Evolutionary conservation across 2,888 invertebrate species (phyloP).

Genomic region (Lithophane socia): DNA sequence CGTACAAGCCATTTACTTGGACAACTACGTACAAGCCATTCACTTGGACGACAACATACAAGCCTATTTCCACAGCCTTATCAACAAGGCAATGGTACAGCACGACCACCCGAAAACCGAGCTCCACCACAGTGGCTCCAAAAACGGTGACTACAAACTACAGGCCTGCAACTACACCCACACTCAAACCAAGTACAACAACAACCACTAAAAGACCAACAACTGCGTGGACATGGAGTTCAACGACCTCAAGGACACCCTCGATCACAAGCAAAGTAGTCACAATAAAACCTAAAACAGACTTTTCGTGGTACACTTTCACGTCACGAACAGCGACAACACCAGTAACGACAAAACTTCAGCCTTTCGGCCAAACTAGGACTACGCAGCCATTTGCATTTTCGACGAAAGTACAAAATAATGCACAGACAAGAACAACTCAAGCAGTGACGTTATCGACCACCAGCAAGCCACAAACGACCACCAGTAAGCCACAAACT

Average conservation of each 20-base stretch:
- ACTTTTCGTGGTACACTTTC: slow-evolving; percentile 53
- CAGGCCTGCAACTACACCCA: slow-evolving; percentile 4
- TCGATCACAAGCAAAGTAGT: not conserved
- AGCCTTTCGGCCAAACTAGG: slow-evolving; percentile 12
- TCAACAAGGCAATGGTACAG: slow-evolving; percentile 15
- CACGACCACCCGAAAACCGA: slow-evolving; percentile 13
- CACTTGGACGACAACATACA: slow-evolving; percentile 15
- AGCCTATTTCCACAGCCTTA: not conserved
- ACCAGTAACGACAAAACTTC: slow-evolving; percentile 28
- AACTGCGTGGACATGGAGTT: slow-evolving; percentile 1
- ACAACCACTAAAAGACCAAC: slow-evolving; percentile 30
- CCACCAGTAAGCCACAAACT: slow-evolving; percentile 54
- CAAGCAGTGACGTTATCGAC: slow-evolving; percentile 6
- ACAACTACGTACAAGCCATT: slow-evolving; percentile 18
- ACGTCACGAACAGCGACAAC: slow-evolving; percentile 41
- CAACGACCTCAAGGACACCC: slow-evolving; percentile 21
- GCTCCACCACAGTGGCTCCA: slow-evolving; percentile 5
- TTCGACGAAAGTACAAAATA: slow-evolving; percentile 15
- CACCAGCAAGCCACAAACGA: slow-evolving; percentile 25
- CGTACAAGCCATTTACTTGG: slow-evolving; percentile 8
- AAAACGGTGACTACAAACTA: slow-evolving; percentile 16
- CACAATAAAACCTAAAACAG: slow-evolving; percentile 39
- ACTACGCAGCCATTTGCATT: slow-evolving; percentile 16
- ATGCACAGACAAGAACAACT: slow-evolving; percentile 3
- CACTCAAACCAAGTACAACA: slow-evolving; percentile 11